Conservation (phyloP, 37 sponge, comb jelly and placozoan genomes). For the Spongilla lacustris region DNA sequence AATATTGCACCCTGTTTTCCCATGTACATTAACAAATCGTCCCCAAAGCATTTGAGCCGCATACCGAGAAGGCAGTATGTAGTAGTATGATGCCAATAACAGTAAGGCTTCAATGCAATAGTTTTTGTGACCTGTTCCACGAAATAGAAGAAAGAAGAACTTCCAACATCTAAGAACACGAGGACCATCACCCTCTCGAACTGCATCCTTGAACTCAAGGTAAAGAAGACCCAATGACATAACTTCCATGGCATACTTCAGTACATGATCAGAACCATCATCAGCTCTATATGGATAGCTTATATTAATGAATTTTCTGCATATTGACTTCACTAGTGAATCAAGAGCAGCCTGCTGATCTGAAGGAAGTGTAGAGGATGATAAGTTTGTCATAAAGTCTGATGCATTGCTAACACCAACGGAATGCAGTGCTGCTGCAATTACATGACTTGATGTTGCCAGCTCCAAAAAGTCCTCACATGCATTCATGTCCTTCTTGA, state of each 20-base stretch:
- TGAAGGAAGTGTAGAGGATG: too few species aligned
- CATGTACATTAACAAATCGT: constrained; percentile 30
- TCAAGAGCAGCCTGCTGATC: too few species aligned
- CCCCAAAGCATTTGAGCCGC: background rate
- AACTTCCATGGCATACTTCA: background rate
- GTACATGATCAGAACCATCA: background rate
- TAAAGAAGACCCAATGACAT: constrained; percentile 2
- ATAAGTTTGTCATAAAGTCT: too few species aligned
- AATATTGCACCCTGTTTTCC: background rate
- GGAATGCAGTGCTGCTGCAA: background rate
- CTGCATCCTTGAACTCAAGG: constrained; percentile 5
- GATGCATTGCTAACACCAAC: background rate
- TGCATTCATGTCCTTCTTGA: constrained; percentile 9
- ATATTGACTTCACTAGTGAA: too few species aligned
- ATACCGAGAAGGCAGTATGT: background rate
- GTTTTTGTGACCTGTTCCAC: background rate
- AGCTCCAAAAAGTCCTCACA: constrained; percentile 26
- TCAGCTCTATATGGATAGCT: too few species aligned
- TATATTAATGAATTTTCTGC: too few species aligned
- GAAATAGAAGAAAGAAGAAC: constrained; percentile 8
- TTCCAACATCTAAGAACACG: constrained; percentile 11
- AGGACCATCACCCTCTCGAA: constrained; percentile 24
- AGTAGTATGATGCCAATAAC: background rate
- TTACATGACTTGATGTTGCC: background rate
- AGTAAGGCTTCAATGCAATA: constrained; percentile 3